Conservation (phyloP, 2,888 invertebrate species). For the Cephus rjabovi region DNA sequence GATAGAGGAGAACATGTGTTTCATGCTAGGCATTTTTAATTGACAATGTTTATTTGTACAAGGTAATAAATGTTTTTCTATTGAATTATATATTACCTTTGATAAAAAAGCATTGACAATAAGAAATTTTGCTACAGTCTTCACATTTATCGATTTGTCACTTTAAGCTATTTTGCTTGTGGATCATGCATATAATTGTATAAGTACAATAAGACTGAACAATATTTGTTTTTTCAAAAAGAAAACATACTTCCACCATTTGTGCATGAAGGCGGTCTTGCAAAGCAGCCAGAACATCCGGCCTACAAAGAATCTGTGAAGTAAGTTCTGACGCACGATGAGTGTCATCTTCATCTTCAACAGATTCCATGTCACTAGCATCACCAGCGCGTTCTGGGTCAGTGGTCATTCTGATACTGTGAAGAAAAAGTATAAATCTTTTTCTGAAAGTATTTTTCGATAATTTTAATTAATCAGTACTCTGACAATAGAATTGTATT, state of each 20-base stretch:
- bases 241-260: slow-evolving; percentile 67
- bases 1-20: too few relatives aligned
- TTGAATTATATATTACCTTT: too few relatives aligned
- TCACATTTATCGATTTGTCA: too few relatives aligned
- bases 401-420: slow-evolving; percentile 70
- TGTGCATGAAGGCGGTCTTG: slow-evolving; percentile 72
- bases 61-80: too few relatives aligned
- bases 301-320: slow-evolving; percentile 67
- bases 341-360: slow-evolving; percentile 74
- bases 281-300: slow-evolving; percentile 73
- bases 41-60: too few relatives aligned
- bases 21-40: too few relatives aligned
- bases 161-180: too few relatives aligned
- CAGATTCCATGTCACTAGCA: slow-evolving; percentile 76
- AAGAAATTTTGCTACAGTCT: too few relatives aligned
- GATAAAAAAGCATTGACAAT: too few relatives aligned
- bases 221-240: slow-evolving; percentile 6
- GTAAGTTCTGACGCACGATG: slow-evolving; percentile 66
- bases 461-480: background rate
- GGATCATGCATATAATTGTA: slow-evolving; percentile 17
- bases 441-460: background rate
- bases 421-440: background rate
- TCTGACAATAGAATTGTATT: background rate
- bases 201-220: slow-evolving; percentile 17
- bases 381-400: slow-evolving; percentile 76